phyloP scores from a whole-genome alignment of 2,113 vertebrate species.

The Emydura subglobosa region DNA sequence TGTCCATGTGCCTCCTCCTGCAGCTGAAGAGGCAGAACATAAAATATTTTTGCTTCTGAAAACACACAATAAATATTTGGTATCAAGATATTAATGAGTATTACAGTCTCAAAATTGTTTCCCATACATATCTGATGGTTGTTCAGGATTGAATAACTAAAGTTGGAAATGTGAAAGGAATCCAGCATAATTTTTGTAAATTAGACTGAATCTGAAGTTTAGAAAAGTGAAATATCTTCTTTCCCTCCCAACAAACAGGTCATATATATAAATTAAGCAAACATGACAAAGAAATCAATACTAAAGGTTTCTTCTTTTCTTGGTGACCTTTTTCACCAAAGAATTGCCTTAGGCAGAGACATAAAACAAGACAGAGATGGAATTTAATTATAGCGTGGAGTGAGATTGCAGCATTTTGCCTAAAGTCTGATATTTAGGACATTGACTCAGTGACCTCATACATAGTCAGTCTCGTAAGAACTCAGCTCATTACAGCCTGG shows the following conservation, averaged over 20 bases:
- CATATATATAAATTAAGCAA: background rate
- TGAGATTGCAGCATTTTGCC: background rate
- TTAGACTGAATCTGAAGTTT: background rate
- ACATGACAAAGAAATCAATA: constrained; percentile 21
- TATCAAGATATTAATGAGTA: background rate
- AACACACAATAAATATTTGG: accelerated
- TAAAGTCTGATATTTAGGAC: background rate
- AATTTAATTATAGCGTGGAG: background rate
- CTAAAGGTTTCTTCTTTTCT: background rate
- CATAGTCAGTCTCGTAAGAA: background rate
- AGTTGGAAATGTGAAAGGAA: background rate
- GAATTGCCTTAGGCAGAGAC: constrained; percentile 31
- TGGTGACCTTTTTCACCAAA: constrained; percentile 20
- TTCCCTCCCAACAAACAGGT: background rate
- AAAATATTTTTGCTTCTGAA: background rate
- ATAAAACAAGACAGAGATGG: constrained; percentile 6
- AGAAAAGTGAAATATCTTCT: background rate
- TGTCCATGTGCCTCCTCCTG: accelerated
- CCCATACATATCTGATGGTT: background rate
- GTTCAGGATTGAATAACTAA: background rate
- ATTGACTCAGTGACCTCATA: background rate
- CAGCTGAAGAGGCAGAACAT: background rate
- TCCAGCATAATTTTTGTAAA: background rate
- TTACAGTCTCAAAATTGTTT: background rate
- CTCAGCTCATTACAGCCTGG: background rate